Conservation (phyloP, 2,888 invertebrate species). For the Diplolepis rosae region DNA sequence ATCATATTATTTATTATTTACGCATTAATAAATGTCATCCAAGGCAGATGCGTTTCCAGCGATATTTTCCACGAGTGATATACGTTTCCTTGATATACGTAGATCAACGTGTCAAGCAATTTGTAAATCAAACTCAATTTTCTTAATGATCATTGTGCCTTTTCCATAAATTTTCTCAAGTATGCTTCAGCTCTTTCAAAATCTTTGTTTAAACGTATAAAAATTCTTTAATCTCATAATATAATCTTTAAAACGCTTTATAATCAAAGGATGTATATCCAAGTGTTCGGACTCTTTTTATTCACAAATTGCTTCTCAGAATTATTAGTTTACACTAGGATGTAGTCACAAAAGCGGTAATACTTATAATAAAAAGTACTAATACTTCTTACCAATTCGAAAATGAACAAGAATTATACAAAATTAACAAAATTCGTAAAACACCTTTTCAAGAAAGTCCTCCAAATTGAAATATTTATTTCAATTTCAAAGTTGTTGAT, state of each 20-base stretch:
- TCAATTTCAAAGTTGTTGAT: neutral
- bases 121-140: constrained; percentile 18
- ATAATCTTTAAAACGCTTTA: constrained; percentile 23
- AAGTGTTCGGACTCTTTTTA: neutral
- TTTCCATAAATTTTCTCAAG: neutral
- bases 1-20: constrained; percentile 37
- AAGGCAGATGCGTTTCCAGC: constrained; percentile 33
- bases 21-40: constrained; percentile 37
- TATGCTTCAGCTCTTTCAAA: neutral
- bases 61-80: constrained; percentile 29
- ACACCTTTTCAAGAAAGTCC: neutral
- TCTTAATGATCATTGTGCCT: neutral
- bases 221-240: constrained; percentile 2
- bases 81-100: constrained; percentile 16
- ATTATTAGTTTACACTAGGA: neutral
- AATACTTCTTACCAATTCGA: neutral
- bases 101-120: constrained; percentile 5
- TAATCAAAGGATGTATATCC: constrained; percentile 32
- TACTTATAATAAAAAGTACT: neutral
- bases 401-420: neutral
- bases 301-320: constrained; percentile 12
- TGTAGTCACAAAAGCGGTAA: neutral
- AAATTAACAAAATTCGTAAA: neutral
- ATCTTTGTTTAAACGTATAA: constrained; percentile 26
- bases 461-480: neutral